phyloP scores from a whole-genome alignment of 2,797 vertebrate genomes.

The Pseudocheirus occidentalis region DNA sequence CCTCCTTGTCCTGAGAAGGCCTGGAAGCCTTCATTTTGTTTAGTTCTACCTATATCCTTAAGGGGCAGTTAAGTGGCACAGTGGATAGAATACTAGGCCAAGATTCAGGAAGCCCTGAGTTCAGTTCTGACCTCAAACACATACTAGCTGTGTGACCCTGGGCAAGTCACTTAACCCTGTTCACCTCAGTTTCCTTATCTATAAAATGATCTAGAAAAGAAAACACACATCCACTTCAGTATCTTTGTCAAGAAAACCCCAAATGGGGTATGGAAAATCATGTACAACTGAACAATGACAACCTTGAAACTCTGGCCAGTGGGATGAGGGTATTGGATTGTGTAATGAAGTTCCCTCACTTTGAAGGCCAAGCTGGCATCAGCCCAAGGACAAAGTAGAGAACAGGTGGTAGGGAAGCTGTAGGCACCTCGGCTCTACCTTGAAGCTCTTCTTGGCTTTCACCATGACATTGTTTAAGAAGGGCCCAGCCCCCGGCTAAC shows the following conservation, averaged over 20 bases:
- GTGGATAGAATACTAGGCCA: neutral
- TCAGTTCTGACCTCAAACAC: neutral
- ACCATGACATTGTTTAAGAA: neutral
- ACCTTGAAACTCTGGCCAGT: neutral
- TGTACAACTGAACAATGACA: neutral
- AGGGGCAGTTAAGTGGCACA: neutral
- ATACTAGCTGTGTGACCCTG: neutral
- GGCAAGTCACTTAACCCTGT: neutral
- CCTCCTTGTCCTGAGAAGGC: neutral
- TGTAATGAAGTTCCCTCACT: neutral
- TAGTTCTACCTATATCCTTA: neutral
- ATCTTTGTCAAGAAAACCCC: neutral
- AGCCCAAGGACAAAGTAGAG: neutral
- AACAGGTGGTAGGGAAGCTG: neutral
- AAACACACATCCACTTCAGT: neutral
- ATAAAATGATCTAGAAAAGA: neutral
- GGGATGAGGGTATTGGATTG: neutral
- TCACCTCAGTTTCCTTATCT: neutral
- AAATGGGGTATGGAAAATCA: neutral
- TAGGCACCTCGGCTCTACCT: neutral
- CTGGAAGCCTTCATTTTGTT: neutral
- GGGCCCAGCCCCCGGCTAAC: neutral
- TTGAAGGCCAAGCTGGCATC: neutral
- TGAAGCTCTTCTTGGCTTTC: neutral
- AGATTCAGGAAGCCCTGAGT: neutral